These are phyloP conservation scores for Diaperis boleti DNA, from an alignment of 2,888 invertebrate species.

Conservation along the genomic window DNA sequence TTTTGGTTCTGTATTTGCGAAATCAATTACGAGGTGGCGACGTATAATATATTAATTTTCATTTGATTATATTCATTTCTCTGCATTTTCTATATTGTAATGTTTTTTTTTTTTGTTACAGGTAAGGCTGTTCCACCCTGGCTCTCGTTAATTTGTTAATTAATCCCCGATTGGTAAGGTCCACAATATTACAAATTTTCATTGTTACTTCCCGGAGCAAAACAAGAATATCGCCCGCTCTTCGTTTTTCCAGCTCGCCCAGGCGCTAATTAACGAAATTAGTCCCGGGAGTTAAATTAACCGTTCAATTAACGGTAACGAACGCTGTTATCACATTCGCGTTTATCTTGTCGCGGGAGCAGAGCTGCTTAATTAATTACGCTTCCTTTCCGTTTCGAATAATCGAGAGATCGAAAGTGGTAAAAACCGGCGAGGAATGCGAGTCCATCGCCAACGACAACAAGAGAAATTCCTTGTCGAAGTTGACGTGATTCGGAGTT, in stretches of 20 bases:
- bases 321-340: neutral
- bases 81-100: no score
- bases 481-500: neutral
- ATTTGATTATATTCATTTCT: no score
- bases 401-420: conserved; percentile 28
- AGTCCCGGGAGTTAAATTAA: conserved; percentile 17
- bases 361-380: conserved; percentile 20
- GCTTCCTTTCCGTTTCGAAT: conserved; percentile 28
- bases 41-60: no score
- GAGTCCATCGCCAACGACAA: conserved; percentile 1
- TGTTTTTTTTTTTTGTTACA: no score
- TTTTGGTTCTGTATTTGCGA: no score
- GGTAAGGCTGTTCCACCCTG: no score
- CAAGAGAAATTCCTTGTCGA: neutral
- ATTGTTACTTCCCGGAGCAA: no score
- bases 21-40: no score
- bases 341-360: neutral
- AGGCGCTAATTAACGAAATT: conserved; percentile 14
- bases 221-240: no score
- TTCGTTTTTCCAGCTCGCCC: neutral
- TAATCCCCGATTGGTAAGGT: no score
- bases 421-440: conserved; percentile 21
- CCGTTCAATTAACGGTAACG: conserved; percentile 22
- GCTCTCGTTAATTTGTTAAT: no score
- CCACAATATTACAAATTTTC: no score